These are phyloP conservation scores for Hyperopisus bebe DNA, from an alignment of 2,113 vertebrate species.

Conservation along the genomic window DNA sequence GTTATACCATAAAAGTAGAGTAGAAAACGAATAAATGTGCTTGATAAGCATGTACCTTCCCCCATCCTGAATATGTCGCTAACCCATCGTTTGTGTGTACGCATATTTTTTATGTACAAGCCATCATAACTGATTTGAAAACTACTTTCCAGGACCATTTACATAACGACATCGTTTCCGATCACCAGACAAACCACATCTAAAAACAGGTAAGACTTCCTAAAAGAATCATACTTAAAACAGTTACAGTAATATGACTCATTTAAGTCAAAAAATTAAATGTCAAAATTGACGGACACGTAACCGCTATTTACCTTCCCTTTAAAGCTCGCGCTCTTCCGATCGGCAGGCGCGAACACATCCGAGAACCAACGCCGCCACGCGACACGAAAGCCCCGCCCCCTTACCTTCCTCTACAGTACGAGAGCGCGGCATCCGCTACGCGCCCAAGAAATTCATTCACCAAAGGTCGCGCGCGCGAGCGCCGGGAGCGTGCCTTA, in stretches of 20 bases:
- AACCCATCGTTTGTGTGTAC: not conserved
- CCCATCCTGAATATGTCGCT: not conserved
- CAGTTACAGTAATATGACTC: not conserved
- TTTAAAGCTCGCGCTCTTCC: constrained; percentile 31
- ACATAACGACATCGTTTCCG: not conserved
- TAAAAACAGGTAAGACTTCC: not conserved
- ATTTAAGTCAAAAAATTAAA: not conserved
- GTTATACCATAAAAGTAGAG: not conserved
- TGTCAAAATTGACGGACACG: not conserved
- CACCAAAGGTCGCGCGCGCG: constrained; percentile 47
- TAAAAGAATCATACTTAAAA: not conserved
- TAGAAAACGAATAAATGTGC: not conserved
- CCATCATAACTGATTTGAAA: not conserved
- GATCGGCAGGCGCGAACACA: constrained; percentile 30
- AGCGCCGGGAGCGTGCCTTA: constrained; percentile 46
- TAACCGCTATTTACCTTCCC: not conserved
- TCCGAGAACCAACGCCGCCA: constrained; percentile 35
- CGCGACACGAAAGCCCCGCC: constrained; percentile 41
- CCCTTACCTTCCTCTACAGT: constrained; percentile 24
- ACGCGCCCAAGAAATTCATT: constrained; percentile 43
- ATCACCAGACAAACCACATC: not conserved
- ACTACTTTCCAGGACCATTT: not conserved
- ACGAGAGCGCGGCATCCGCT: constrained; percentile 31
- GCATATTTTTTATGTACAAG: not conserved
- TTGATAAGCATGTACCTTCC: not conserved